Evolutionary conservation across 2,113 vertebrate species (phyloP).

Genomic region (Ranitomeya imitator): DNA sequence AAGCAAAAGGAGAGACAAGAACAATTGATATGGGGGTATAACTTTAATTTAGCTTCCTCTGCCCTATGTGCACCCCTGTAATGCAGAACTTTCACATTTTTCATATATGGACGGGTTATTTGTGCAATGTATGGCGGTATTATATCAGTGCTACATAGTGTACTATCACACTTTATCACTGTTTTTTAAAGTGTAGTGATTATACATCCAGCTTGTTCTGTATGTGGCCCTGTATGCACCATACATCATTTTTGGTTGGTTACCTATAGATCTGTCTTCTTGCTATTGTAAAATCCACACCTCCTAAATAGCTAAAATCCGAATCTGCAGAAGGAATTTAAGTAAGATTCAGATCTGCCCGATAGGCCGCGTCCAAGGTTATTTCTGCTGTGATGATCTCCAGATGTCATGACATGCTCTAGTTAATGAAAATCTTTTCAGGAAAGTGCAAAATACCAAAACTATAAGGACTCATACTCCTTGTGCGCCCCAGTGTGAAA

Average conservation of each 20-base stretch:
- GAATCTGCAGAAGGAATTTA: constrained; percentile 11
- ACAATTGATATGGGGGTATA: too few relatives aligned
- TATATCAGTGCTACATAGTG: too few relatives aligned
- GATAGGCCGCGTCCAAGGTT: not conserved
- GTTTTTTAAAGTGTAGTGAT: too few relatives aligned
- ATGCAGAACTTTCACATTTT: too few relatives aligned
- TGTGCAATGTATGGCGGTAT: too few relatives aligned
- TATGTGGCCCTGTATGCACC: not conserved
- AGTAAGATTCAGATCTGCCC: not conserved
- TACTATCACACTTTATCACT: too few relatives aligned
- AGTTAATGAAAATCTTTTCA: not conserved
- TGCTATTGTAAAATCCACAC: not conserved
- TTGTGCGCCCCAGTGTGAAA: too few relatives aligned
- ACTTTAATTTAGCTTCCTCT: too few relatives aligned
- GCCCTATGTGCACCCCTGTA: too few relatives aligned
- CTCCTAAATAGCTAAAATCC: not conserved
- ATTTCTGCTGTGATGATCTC: not conserved
- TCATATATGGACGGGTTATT: too few relatives aligned
- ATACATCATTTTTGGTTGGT: not conserved
- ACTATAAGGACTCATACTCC: not conserved
- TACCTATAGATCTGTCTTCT: not conserved
- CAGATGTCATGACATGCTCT: not conserved
- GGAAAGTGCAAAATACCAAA: not conserved
- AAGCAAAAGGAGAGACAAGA: too few relatives aligned
- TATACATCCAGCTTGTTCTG: not conserved